These are phyloP conservation scores for Poeciliopsis prolifica DNA, from an alignment of 2,113 vertebrate genomes.

Conservation along the genomic window DNA sequence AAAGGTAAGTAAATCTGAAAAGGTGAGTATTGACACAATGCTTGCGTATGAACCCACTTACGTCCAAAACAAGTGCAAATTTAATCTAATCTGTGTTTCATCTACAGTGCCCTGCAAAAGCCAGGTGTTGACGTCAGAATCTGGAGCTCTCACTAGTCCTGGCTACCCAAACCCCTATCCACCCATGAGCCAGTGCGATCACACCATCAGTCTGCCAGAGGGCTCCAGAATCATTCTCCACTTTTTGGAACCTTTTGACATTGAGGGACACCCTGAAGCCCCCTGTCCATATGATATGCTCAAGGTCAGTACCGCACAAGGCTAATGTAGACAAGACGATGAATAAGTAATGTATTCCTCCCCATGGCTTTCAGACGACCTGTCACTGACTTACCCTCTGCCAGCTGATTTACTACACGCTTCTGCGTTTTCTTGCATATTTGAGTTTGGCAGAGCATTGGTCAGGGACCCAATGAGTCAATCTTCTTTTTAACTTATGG, in stretches of 20 bases:
- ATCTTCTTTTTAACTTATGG: not conserved
- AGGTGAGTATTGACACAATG: no score
- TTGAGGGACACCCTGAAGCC: slow-evolving; percentile 77
- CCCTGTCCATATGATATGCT: slow-evolving; percentile 83
- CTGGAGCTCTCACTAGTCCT: slow-evolving; percentile 81
- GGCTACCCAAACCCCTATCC: slow-evolving; percentile 80
- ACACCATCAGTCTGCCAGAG: slow-evolving; percentile 76
- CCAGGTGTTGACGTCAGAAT: slow-evolving; percentile 70
- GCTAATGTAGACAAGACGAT: slow-evolving; percentile 41
- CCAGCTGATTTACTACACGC: slow-evolving; percentile 52
- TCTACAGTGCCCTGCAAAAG: slow-evolving; percentile 76
- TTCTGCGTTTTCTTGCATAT: slow-evolving; percentile 52
- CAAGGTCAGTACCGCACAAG: slow-evolving; percentile 74
- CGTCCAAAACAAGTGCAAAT: no score
- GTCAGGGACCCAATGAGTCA: slow-evolving; percentile 36
- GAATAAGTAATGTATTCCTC: slow-evolving; percentile 77
- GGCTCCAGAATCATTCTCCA: slow-evolving; percentile 80
- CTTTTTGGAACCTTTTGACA: slow-evolving; percentile 82
- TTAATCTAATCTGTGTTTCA: not conserved
- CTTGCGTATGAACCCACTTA: no score
- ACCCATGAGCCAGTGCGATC: slow-evolving; percentile 79
- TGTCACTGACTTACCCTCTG: slow-evolving; percentile 41
- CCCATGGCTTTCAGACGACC: slow-evolving; percentile 69
- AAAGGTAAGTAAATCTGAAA: no score
- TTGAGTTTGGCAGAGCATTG: slow-evolving; percentile 20